These are phyloP conservation scores for Glossophaga mutica DNA, from an alignment of 2,797 vertebrate species.

Conservation along the genomic window DNA sequence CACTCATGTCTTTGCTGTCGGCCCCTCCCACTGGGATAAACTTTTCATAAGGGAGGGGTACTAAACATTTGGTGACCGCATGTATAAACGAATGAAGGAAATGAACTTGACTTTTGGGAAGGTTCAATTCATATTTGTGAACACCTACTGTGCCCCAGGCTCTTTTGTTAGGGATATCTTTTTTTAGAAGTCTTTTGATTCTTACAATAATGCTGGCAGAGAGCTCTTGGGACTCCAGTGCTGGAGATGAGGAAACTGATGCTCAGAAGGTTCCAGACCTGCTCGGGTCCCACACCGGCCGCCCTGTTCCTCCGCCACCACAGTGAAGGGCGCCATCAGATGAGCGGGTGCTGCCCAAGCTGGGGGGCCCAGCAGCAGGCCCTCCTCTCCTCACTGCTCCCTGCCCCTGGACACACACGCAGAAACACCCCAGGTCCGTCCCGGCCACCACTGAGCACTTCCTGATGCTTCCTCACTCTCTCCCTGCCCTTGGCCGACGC, in stretches of 20 bases:
- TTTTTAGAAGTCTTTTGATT: constrained; percentile 65
- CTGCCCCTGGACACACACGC: rapidly evolving
- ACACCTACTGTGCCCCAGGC: neutral
- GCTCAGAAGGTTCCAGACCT: neutral
- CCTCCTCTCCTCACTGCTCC: neutral
- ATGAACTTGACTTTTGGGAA: neutral
- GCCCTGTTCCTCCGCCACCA: neutral
- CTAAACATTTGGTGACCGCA: neutral
- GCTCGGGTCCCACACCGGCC: neutral
- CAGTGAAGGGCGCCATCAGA: neutral
- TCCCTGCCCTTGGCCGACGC: neutral
- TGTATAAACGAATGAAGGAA: neutral
- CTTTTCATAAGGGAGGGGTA: too few relatives aligned
- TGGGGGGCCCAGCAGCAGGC: neutral
- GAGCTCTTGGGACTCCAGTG: constrained; percentile 56
- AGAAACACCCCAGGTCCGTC: neutral
- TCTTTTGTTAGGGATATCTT: neutral
- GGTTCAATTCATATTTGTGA: neutral
- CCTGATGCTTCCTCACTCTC: neutral
- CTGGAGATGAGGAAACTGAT: constrained; percentile 16
- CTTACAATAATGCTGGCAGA: constrained; percentile 58
- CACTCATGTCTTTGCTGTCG: neutral
- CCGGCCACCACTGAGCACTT: neutral
- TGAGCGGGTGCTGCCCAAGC: rapidly evolving
- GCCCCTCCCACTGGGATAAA: neutral